Percentiles rank a stretch among this genome's conserved stretches.
phyloP scores from a whole-genome alignment of 2,113 vertebrate species.

The Muntiacus reevesi region DNA sequence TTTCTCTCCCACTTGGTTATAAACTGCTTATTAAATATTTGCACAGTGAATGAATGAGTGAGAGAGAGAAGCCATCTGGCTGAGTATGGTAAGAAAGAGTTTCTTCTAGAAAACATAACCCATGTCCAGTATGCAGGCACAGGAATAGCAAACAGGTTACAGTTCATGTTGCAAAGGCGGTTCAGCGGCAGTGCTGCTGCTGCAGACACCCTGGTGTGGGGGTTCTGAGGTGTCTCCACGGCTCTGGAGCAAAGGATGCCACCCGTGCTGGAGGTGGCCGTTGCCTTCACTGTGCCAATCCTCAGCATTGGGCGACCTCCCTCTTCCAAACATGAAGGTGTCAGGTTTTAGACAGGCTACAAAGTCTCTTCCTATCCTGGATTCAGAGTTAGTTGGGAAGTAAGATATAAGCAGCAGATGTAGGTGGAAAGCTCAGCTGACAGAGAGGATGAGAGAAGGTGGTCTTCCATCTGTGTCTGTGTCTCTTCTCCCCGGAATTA shows the following conservation, averaged over 20 bases:
- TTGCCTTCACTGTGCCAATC: neutral
- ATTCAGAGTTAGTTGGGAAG: neutral
- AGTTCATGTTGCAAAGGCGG: accelerated
- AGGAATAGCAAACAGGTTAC: neutral
- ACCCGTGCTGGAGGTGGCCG: neutral
- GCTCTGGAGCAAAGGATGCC: neutral
- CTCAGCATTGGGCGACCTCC: neutral
- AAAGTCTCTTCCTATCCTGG: neutral
- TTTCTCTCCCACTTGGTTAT: neutral
- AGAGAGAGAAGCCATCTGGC: neutral
- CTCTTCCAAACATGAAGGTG: neutral
- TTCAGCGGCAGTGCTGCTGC: no score
- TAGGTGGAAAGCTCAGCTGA: neutral
- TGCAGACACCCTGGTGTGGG: accelerated
- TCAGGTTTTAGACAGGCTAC: neutral
- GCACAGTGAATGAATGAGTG: neutral
- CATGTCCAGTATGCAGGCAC: neutral
- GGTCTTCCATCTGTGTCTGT: neutral
- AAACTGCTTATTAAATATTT: neutral
- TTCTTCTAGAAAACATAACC: neutral
- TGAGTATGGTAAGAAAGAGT: neutral
- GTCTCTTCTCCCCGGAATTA: neutral
- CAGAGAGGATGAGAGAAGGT: neutral
- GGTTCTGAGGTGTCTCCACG: neutral
- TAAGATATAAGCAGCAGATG: neutral